Conservation (phyloP, 2,113 vertebrate genomes). For the Heterochromis multidens region DNA sequence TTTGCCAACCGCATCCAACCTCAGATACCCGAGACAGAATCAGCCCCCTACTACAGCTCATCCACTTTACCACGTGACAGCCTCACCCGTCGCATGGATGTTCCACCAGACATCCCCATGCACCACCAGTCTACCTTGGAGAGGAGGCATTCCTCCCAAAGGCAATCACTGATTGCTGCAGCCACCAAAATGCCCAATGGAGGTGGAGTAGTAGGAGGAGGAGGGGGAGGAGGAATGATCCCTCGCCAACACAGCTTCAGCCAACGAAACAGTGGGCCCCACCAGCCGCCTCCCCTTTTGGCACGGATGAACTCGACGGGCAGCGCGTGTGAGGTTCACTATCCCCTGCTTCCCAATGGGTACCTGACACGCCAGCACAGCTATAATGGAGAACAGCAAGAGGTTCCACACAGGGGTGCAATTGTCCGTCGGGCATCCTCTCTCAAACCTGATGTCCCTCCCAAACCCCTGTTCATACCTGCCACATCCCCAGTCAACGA, state of each 20-base stretch:
- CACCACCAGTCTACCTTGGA: constrained; percentile 76
- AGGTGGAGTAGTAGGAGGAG: constrained; percentile 3
- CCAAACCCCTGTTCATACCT: constrained; percentile 81
- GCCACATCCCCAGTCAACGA: constrained; percentile 80
- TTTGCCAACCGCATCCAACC: constrained; percentile 80
- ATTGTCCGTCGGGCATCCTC: constrained; percentile 78
- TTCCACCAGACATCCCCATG: constrained; percentile 78
- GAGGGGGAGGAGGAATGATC: constrained; percentile 66
- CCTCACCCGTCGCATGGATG: constrained; percentile 83
- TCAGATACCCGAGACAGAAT: constrained; percentile 77
- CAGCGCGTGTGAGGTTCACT: constrained; percentile 77
- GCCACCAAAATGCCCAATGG: constrained; percentile 72
- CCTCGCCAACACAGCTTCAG: constrained; percentile 82
- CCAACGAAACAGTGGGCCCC: constrained; percentile 67
- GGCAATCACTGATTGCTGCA: constrained; percentile 76
- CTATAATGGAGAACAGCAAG: constrained; percentile 76
- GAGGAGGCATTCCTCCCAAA: constrained; percentile 77
- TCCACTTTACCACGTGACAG: constrained; percentile 82
- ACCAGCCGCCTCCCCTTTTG: constrained; percentile 76
- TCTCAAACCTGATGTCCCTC: constrained; percentile 79
- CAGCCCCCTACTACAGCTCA: constrained; percentile 79
- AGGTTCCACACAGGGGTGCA: constrained; percentile 72
- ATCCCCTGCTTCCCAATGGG: constrained; percentile 73
- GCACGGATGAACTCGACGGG: constrained; percentile 83
- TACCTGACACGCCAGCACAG: constrained; percentile 80